Conservation (phyloP, 2,797 vertebrate genomes). For the Clarias pachynema region DNA sequence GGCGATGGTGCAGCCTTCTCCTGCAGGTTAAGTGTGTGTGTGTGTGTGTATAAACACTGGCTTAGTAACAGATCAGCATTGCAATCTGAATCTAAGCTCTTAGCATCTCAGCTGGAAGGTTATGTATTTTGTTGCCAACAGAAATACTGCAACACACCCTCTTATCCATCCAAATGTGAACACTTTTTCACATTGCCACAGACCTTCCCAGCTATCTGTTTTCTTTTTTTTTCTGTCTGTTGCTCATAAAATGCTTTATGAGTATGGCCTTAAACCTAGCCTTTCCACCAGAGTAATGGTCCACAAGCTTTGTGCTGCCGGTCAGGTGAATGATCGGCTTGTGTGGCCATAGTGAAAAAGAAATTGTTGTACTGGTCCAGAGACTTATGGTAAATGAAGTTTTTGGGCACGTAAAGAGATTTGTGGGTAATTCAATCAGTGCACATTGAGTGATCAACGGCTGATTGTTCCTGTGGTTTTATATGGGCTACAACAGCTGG, state of each 20-base stretch:
- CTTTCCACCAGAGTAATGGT: conserved; percentile 32
- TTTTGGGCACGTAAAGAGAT: conserved; percentile 38
- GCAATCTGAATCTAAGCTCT: conserved; percentile 21
- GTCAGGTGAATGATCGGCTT: conserved; percentile 32
- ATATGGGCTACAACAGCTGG: conserved; percentile 13
- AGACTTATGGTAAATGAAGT: conserved; percentile 51
- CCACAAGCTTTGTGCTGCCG: conserved; percentile 32
- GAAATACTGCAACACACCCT: conserved; percentile 16
- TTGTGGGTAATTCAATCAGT: conserved; percentile 42
- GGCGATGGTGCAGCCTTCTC: neutral
- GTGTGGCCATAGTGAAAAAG: conserved; percentile 14
- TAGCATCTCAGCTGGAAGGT: conserved; percentile 30
- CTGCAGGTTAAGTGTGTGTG: neutral
- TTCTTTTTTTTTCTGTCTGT: neutral
- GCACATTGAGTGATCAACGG: conserved; percentile 39
- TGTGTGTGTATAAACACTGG: neutral
- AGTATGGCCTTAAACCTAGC: neutral
- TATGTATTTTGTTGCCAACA: conserved; percentile 26
- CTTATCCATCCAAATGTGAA: conserved; percentile 1
- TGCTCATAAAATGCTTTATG: neutral
- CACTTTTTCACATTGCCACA: neutral
- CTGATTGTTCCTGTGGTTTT: conserved; percentile 38
- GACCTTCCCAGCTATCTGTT: neutral
- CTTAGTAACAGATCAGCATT: conserved; percentile 6
- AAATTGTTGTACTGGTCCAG: conserved; percentile 32